phyloP scores from a whole-genome alignment of 92 coral and sea anemone genomes.

The Phenganax marumi region DNA sequence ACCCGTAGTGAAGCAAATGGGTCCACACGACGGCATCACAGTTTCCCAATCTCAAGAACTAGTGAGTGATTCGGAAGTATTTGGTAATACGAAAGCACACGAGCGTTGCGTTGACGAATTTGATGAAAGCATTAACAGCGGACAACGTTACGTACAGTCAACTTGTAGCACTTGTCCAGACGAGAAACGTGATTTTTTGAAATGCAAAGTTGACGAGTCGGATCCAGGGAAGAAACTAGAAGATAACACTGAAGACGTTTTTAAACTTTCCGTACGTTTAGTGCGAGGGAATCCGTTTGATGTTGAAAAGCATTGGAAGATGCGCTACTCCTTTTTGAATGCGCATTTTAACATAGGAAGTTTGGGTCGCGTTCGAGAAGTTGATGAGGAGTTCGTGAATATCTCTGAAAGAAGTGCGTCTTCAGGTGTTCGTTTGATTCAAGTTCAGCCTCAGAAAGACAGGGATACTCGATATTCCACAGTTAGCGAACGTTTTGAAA shows the following conservation, averaged over 20 bases:
- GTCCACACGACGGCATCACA: not conserved
- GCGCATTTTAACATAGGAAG: slow-evolving; percentile 24
- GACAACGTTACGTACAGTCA: not conserved
- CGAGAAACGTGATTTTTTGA: not conserved
- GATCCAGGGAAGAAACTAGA: not conserved
- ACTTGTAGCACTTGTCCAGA: not conserved
- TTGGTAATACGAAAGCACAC: not conserved
- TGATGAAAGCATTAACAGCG: not conserved
- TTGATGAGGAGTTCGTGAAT: slow-evolving; percentile 9
- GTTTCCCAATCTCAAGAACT: not conserved
- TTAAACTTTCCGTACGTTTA: slow-evolving; percentile 30
- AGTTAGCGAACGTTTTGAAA: not conserved
- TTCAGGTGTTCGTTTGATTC: slow-evolving; percentile 21
- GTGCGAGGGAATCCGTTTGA: slow-evolving; percentile 28
- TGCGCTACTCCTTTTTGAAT: slow-evolving; percentile 14
- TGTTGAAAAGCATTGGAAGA: slow-evolving; percentile 25
- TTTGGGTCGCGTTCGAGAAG: slow-evolving; percentile 9
- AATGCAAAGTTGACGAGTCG: not conserved
- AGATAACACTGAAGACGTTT: not conserved
- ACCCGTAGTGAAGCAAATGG: not conserved
- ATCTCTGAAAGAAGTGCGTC: not conserved
- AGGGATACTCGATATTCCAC: not conserved
- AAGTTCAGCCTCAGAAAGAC: slow-evolving; percentile 1
- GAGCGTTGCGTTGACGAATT: not conserved
- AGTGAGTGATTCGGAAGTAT: not conserved